Base-by-base conservation (phyloP, 2,888 invertebrate genomes). In the Phymatocera aterrima region DNA sequence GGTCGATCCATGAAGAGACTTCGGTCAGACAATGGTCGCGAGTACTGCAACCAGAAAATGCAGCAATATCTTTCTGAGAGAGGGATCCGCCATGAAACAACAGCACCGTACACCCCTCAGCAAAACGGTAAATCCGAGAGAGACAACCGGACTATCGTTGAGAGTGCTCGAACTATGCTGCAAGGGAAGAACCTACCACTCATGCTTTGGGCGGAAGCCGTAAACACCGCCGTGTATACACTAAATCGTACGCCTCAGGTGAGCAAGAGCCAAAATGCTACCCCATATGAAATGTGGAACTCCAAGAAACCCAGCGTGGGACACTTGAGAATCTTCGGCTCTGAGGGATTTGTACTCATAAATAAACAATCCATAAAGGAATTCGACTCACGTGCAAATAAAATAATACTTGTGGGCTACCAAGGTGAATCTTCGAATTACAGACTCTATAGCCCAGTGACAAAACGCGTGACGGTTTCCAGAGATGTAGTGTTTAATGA, bases 401-500 rank as follows among this genome's bases (percentile, higher is more conserved):
- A 68, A 12, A 46, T 8, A 5, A 46, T 68, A 2, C 46, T 68
- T 4, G 43, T 43, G 15, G 68, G 68, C 0, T 68, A 68, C 24
- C 28, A 43, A 12, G 6, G 12, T 10, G 24, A 68, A 6, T 68
- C 68, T 3, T n/a, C 68, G 12, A 68, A 68, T 8, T 68, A 68
- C 28, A 40, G 68, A 10, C 2, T 68, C 12, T 68, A 43, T 12
- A 43, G 37, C 5, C 31, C 43, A 1, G 78, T 77, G 48, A 72
- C 37, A 21, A 64, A 57, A 18, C n/a, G 51, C 12, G 37, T 77
- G n/a, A 54, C 21, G 4, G 12, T 77, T 18, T 80, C 79, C 15
- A 57, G 79, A 65, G 79, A 81, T 70, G 80, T 81, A 8, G 68
- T 57, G 51, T 80, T 81, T 43, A 28, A 78, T 6, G 79, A 80